Conservation (phyloP, 2,888 invertebrate species). For the Atrina japonica region DNA sequence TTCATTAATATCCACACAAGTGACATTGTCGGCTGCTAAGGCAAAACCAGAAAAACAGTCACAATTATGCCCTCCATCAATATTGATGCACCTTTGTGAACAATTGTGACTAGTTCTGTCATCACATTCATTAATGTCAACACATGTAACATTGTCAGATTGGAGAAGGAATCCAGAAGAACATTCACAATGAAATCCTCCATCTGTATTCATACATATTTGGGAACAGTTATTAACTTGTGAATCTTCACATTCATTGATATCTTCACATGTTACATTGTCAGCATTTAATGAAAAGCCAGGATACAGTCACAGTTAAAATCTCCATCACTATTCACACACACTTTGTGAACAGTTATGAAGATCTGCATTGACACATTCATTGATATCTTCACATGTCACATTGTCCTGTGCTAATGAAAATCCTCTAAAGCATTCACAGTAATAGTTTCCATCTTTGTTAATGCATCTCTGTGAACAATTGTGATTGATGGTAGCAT, state of each 20-base stretch:
- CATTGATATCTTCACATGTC: conserved; percentile 18
- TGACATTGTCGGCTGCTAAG: background rate
- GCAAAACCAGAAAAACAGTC: conserved; percentile 3
- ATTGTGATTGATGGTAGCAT: background rate
- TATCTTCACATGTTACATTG: conserved; percentile 8
- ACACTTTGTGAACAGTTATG: conserved; percentile 10
- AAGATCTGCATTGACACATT: background rate
- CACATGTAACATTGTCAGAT: conserved; percentile 15
- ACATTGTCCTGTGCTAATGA: background rate
- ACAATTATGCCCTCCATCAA: conserved; percentile 7
- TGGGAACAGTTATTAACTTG: conserved; percentile 8
- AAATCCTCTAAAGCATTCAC: conserved; percentile 16
- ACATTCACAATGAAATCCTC: conserved; percentile 17
- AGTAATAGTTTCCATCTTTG: conserved; percentile 10
- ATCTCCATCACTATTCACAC: conserved; percentile 9
- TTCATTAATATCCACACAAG: conserved; percentile 13
- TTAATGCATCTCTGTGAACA: conserved; percentile 24
- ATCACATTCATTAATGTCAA: conserved; percentile 24
- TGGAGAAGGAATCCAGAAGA: conserved; percentile 2
- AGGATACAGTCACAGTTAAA: conserved; percentile 1
- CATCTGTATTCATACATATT: conserved; percentile 12
- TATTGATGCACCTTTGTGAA: conserved; percentile 16
- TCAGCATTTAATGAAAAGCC: background rate
- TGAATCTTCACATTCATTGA: conserved; percentile 8
- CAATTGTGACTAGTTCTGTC: background rate